Base-by-base conservation (phyloP, 2,113 vertebrate genomes). In the pig (Sus scrofa) region DNA sequence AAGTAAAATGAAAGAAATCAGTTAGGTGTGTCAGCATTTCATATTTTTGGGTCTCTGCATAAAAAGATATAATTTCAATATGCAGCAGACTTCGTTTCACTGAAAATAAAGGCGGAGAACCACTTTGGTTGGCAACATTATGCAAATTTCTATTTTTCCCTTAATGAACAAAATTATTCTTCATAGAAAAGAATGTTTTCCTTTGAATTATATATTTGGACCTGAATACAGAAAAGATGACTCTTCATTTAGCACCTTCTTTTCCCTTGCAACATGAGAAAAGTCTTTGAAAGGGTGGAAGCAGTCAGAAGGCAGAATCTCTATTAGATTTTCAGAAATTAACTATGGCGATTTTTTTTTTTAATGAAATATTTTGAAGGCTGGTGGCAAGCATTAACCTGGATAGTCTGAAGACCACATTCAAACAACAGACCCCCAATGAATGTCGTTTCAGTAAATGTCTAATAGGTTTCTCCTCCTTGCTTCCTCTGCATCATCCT, bases 81-180 rank as follows among this genome's bases (percentile, higher is more conserved):
- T 54, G 26, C 11, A 67, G 14, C 6, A 96, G 10, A 74, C 82
- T 63, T 86, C 13, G 6, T 19, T 87, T 85, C 7, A 44, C 30
- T 84, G 60, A 74, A 93, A 91, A 86, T 62, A 91, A 94, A 92
- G 88, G n/a, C 60, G 7, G 32, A 90, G 22, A 96, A 81, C 2
- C 10, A 50, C 11, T 90, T 56, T 90, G 12, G 32, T 68, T 86
- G 68, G 15, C 52, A 96, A 94, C 32, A 62, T 67, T 84, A 95
- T 63, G 54, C 67, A 96, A 73, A 50, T 83, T 56, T 87, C 37
- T 18, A 37, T 79, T 93, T 95, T 81, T 92, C 56, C 86, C n/a
- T 92, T 82, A 90, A 62, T 92, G 30, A 90, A 62, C 96, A 24
- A 96, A 96, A 95, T 71, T 37, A 78, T 65, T 86, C 39, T 79